Evolutionary conservation across 2,113 vertebrate species (phyloP).

Genomic region (Rhinolophus sinicus): DNA sequence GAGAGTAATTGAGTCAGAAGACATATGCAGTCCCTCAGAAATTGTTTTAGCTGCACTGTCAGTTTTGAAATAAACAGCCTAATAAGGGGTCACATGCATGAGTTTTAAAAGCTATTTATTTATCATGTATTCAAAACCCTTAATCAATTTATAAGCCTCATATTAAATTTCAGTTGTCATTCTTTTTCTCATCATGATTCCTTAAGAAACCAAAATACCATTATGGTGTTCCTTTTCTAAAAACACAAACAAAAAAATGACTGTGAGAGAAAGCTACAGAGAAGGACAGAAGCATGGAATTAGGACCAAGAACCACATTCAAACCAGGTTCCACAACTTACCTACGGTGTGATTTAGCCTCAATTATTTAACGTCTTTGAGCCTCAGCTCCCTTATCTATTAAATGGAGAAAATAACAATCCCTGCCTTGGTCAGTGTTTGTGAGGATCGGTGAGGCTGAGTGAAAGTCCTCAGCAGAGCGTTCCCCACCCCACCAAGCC

Average conservation of each 20-base stretch:
- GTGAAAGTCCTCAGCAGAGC: accelerated
- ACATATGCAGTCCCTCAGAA: background rate
- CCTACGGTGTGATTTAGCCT: background rate
- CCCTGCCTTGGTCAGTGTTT: background rate
- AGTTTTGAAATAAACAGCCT: constrained; percentile 62
- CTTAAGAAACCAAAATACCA: constrained; percentile 51
- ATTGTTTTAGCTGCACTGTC: constrained; percentile 45
- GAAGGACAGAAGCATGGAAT: background rate
- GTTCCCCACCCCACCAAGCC: accelerated
- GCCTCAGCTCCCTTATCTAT: background rate
- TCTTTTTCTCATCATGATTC: constrained; percentile 44
- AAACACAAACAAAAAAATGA: background rate
- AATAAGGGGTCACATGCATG: constrained; percentile 46
- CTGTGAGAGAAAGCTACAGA: background rate
- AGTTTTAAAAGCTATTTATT: constrained; percentile 61
- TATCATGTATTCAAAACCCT: constrained; percentile 63
- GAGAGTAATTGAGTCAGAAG: constrained; percentile 67
- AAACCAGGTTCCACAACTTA: no score
- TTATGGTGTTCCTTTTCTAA: background rate
- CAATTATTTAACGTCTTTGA: background rate
- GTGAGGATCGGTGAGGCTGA: background rate
- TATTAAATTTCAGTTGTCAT: constrained; percentile 59
- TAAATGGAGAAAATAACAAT: background rate
- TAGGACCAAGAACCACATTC: background rate
- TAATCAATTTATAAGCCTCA: constrained; percentile 56